phyloP scores from a whole-genome alignment of 2,113 vertebrate species.

The Grallaria varia region DNA sequence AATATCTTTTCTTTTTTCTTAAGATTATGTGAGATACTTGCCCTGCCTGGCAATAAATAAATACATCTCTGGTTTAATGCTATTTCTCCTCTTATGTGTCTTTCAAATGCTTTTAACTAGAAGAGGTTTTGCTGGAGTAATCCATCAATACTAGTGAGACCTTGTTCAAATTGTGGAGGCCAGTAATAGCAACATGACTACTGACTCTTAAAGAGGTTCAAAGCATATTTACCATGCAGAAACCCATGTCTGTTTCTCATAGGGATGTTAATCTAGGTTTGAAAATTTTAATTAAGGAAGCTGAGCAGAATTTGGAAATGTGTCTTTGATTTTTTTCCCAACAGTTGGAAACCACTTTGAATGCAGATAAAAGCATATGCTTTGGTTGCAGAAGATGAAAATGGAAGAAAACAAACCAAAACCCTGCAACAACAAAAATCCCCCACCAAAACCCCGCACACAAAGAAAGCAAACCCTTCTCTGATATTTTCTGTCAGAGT shows the following conservation, averaged over 20 bases:
- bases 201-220: not conserved
- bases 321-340: not conserved
- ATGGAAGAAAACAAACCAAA: not conserved
- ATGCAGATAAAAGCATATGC: not conserved
- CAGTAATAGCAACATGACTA: not conserved
- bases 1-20: not conserved
- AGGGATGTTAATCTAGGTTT: not conserved
- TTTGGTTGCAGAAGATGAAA: not conserved
- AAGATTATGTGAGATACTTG: not conserved
- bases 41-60: not conserved
- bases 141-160: not conserved
- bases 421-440: not conserved
- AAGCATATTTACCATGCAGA: not conserved
- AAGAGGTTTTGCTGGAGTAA: not conserved
- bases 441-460: accelerated
- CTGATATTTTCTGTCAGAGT: not conserved
- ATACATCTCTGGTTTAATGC: not conserved
- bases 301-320: not conserved
- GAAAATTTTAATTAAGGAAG: constrained; percentile 42
- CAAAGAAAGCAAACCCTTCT: not conserved
- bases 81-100: constrained; percentile 16
- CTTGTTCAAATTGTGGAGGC: not conserved
- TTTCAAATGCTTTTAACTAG: constrained; percentile 34
- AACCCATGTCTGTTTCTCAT: not conserved
- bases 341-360: not conserved